These are phyloP conservation scores for Drosophila tropicalis DNA, from an alignment of 1,140 invertebrate genomes.

Conservation along the genomic window DNA sequence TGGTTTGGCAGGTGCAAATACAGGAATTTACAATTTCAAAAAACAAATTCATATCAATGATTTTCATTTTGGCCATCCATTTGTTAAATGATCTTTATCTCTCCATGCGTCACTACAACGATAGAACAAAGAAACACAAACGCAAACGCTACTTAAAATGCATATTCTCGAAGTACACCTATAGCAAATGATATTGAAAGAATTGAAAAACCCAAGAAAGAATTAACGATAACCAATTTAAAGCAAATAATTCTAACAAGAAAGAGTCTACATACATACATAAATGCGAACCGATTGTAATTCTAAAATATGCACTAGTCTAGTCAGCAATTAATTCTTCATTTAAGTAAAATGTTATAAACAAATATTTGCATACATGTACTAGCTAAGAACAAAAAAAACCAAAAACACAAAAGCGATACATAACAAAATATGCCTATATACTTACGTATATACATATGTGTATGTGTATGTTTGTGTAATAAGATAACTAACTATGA, in stretches of 20 bases:
- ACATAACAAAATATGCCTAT: conserved; percentile 29
- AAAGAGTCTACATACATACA: conserved; percentile 57
- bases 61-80: background rate
- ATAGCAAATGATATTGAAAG: conserved; percentile 14
- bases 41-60: no score
- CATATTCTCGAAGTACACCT: conserved; percentile 11
- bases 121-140: conserved; percentile 3
- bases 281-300: conserved; percentile 65
- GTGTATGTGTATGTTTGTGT: conserved; percentile 27
- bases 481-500: conserved; percentile 35
- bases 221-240: conserved; percentile 21
- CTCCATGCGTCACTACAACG: background rate
- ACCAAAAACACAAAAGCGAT: no score
- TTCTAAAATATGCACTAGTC: conserved; percentile 65
- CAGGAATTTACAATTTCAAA: background rate
- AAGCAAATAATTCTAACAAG: conserved; percentile 29
- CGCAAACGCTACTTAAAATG: conserved; percentile 20
- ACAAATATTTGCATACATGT: conserved; percentile 42
- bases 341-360: conserved; percentile 72
- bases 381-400: conserved; percentile 21
- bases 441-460: conserved; percentile 50
- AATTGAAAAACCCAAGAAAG: background rate
- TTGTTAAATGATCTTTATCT: conserved; percentile 9
- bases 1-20: background rate
- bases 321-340: conserved; percentile 66